These are phyloP conservation scores for Ditylenchus weischeri DNA, from an alignment of 2,888 invertebrate species.

Conservation along the genomic window DNA sequence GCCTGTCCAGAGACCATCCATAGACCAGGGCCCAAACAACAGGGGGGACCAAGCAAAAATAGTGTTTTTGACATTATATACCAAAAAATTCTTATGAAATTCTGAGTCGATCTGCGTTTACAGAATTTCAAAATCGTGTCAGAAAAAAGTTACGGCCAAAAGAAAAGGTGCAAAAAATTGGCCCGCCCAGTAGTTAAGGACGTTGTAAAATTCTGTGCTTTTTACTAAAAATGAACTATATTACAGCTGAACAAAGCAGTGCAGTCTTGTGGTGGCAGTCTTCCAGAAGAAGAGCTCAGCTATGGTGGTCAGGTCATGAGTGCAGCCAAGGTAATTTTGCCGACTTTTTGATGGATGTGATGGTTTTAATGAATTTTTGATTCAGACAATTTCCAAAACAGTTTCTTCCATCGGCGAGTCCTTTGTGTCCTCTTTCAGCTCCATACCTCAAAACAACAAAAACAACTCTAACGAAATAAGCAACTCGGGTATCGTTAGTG, in stretches of 20 bases:
- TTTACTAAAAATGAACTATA: too few relatives aligned
- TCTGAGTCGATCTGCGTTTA: too few relatives aligned
- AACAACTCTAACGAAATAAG: slow-evolving; percentile 8
- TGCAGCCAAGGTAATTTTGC: slow-evolving; percentile 60
- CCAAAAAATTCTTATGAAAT: too few relatives aligned
- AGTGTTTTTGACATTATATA: too few relatives aligned
- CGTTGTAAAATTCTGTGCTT: too few relatives aligned
- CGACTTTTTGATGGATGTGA: neutral
- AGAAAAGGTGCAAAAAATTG: too few relatives aligned
- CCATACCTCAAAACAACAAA: slow-evolving; percentile 24
- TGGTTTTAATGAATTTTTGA: neutral
- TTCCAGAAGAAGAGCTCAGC: slow-evolving; percentile 60
- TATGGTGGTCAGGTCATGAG: slow-evolving; percentile 62
- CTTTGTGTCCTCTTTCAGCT: slow-evolving; percentile 31
- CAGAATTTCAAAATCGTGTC: too few relatives aligned
- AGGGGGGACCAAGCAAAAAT: too few relatives aligned
- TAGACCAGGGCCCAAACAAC: too few relatives aligned
- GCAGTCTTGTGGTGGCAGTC: slow-evolving; percentile 61
- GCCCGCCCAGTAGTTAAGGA: too few relatives aligned
- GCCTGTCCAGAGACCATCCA: too few relatives aligned
- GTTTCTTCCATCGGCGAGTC: slow-evolving; percentile 62
- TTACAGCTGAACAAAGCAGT: slow-evolving; percentile 23
- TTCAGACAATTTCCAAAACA: slow-evolving; percentile 61
- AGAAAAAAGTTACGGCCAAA: too few relatives aligned
- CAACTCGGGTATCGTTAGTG: slow-evolving; percentile 35